These are phyloP conservation scores for Chelmon rostratus DNA, from an alignment of 2,797 vertebrate genomes.

Conservation along the genomic window DNA sequence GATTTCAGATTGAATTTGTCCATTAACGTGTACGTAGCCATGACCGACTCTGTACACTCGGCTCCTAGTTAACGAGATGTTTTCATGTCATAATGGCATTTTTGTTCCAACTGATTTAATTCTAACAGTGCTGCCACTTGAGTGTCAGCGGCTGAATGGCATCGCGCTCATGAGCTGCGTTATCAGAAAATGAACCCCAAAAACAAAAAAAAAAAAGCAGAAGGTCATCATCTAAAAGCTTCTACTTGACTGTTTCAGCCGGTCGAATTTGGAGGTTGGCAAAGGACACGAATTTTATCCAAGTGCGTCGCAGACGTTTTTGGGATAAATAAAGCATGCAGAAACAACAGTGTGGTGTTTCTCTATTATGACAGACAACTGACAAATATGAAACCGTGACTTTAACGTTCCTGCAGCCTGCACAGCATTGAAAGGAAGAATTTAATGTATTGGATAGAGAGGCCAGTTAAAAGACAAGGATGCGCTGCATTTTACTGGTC, in stretches of 20 bases:
- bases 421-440: no score
- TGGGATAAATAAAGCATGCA: background rate
- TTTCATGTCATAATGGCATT: conserved; percentile 3
- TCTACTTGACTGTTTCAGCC: background rate
- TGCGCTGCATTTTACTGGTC: no score
- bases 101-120: conserved; percentile 9
- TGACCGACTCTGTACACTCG: conserved; percentile 6
- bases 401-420: no score
- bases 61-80: conserved; percentile 18
- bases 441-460: no score
- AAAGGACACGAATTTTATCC: background rate
- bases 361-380: background rate
- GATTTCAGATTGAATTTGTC: conserved; percentile 34
- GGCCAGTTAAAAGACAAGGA: no score
- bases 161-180: background rate
- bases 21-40: background rate
- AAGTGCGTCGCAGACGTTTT: background rate
- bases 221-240: background rate
- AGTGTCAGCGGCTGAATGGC: background rate
- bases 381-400: background rate
- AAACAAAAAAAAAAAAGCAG: no score
- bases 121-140: background rate
- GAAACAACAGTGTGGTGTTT: background rate
- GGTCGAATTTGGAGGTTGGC: background rate
- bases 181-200: background rate